These are phyloP conservation scores for Rotaria sp. DNA, from an alignment of 2,888 invertebrate species.

Conservation along the genomic window DNA sequence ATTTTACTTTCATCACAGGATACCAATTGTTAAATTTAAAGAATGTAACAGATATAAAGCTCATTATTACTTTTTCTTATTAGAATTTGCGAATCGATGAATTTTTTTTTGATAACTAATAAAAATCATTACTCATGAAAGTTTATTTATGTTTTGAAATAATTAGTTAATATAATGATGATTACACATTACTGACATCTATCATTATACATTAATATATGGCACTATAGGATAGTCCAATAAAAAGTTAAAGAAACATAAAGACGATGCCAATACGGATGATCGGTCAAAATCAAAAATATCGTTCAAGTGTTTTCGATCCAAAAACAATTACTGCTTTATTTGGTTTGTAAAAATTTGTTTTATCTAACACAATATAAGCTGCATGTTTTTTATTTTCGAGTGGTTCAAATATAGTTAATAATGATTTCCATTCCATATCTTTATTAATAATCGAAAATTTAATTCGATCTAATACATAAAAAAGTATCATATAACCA, in stretches of 20 bases:
- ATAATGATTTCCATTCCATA: slow-evolving; percentile 3
- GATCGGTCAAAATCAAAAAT: background rate
- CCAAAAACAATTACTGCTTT: background rate
- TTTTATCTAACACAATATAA: background rate
- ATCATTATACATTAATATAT: background rate
- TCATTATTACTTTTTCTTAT: too few species aligned
- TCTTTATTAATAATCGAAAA: slow-evolving; percentile 9
- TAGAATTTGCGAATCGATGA: too few species aligned
- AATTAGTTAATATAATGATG: too few species aligned
- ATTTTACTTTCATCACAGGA: too few species aligned
- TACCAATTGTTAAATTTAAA: too few species aligned
- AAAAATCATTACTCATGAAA: too few species aligned
- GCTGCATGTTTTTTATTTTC: slow-evolving; percentile 27
- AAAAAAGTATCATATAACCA: slow-evolving; percentile 19
- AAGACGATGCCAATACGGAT: background rate
- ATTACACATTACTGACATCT: background rate
- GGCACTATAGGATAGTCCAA: background rate
- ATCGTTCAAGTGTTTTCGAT: background rate
- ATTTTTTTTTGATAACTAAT: too few species aligned
- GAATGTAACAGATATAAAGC: too few species aligned
- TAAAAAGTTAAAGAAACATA: background rate
- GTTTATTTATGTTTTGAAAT: too few species aligned
- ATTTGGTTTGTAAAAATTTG: slow-evolving; percentile 27
- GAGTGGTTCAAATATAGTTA: background rate
- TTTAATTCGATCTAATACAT: slow-evolving; percentile 14